Evolutionary conservation across 2,888 invertebrate species (phyloP), one percentile per base, ranked within the genome.

Genomic region (Automeris io): DNA sequence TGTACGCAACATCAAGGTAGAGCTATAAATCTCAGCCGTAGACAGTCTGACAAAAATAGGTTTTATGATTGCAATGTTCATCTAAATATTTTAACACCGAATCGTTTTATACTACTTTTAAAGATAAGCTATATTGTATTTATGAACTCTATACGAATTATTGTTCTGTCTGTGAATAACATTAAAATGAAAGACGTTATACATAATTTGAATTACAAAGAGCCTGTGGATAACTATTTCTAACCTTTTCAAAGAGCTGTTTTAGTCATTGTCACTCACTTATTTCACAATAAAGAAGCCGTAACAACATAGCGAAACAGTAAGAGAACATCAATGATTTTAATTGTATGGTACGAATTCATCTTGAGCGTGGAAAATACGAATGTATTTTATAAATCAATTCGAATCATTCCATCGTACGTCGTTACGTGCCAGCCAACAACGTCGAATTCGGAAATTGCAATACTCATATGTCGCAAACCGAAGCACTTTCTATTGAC

Each of bases 391-490:
- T 61, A 61, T 71, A 68, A 75, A 75, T 74, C 72, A 75, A 60
- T 59, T 58, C 49, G 49, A 50, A 51, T 50, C 50, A 53, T 53
- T 57, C 60, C 54, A 55, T 61, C 60, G 67, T 58, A 58, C 61
- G 63, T 58, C 60, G 51, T 48, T 57, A 50, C 56, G 49, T 57
- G 52, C 56, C 57, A 62, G 57, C 60, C 71, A 76, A 77, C 73
- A 68, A 77, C 64, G 61, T 57, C 59, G 61, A 69, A 63, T 69
- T 74, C 75, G 77, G 77, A 79, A 76, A 79, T 80, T 77, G 75
- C 79, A 75, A 77, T 76, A 71, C 74, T 78, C 78, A 70, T 75
- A 72, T 78, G 79, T 79, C 76, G 79, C 67, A 62, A 67, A 59
- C 58, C 60, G 59, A 62, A 64, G 66, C 61, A 62, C 60, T 64